A percentile compares a stretch with the other conserved stretches of the same genome.
Conservation (phyloP, 1,140 invertebrate species). For the Gonioctena quinquepunctata region DNA sequence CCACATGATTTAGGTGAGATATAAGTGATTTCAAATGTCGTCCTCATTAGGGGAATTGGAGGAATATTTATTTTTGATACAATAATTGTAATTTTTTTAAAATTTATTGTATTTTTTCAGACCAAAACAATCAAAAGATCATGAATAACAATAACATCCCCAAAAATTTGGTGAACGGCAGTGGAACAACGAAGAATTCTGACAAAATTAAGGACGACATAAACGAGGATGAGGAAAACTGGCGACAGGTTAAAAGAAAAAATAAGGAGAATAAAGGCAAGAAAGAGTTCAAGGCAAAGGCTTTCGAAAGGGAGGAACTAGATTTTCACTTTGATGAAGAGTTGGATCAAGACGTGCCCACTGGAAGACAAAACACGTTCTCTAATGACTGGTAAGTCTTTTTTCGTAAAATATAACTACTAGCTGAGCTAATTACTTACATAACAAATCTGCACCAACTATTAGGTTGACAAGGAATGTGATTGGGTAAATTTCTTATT, state of each 20-base stretch:
- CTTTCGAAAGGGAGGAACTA: conserved; percentile 69
- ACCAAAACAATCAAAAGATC: conserved; percentile 15
- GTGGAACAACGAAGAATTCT: background rate
- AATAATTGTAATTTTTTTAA: no score
- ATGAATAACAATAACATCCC: conserved; percentile 15
- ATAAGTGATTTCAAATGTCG: no score
- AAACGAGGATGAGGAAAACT: conserved; percentile 37
- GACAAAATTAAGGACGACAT: conserved; percentile 22
- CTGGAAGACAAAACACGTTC: conserved; percentile 81
- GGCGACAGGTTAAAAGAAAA: conserved; percentile 49
- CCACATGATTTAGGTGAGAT: conserved; percentile 56
- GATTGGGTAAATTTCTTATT: no score
- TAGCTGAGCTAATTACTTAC: no score
- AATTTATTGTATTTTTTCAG: background rate
- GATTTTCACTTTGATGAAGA: conserved; percentile 98
- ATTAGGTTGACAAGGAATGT: no score
- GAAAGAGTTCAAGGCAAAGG: conserved; percentile 49
- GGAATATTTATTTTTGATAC: no score
- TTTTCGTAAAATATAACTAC: no score
- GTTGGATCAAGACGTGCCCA: conserved; percentile 69
- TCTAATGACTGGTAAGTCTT: conserved; percentile 65
- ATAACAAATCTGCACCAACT: no score
- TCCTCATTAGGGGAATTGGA: no score
- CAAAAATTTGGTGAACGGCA: conserved; percentile 16
- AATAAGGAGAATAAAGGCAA: conserved; percentile 53